Base-by-base conservation (phyloP, 2,888 invertebrate species). In the Melanargia galathea region DNA sequence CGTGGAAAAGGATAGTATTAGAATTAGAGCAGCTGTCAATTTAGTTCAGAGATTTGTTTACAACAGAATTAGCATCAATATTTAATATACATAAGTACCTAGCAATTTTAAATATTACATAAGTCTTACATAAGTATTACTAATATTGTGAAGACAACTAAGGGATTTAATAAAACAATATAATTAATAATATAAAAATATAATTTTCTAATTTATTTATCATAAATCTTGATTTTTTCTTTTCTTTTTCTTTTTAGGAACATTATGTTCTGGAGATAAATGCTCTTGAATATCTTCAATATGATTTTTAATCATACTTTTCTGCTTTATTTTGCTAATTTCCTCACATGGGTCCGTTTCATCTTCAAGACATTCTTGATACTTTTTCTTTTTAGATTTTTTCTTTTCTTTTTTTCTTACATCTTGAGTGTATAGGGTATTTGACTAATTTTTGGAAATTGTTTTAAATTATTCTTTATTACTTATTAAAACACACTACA, bases 221-320 rank as follows among this genome's bases (percentile, higher is more conserved):
- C 61, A 54, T 60, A 55, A 46, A 60, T 78, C 67, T 71, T 81
- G 79, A 72, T 78, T 79, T 82, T 86, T 82, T 74, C 77, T 81
- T 69, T 87, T 83, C 71, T 87, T 86, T 74, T 85, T 88, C 71
- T 84, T 86, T 73, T 83, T 85, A 60, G 83, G 82, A 26, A 82
- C 72, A 72, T 75, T 65, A 58, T 74, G 72, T 64, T 78, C 75
- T 65, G 73, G 73, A 56, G 68, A 48, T 70, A 51, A 48, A 64
- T 65, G 62, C 60, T 38, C 64, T 69, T 66, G 58, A 63, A 72
- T 61, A 64, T 33, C 33, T 40, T 43, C 30, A 26, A 66, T 56
- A 62, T 60, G 20, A 56, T 26, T 43, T 63, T 55, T 67, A 33
- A 18, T 65, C 61, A 66, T 68, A 61, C 58, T 69, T 49, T 56